phyloP scores from a whole-genome alignment of 1,140 invertebrate species.

The Drosophila aff. region DNA sequence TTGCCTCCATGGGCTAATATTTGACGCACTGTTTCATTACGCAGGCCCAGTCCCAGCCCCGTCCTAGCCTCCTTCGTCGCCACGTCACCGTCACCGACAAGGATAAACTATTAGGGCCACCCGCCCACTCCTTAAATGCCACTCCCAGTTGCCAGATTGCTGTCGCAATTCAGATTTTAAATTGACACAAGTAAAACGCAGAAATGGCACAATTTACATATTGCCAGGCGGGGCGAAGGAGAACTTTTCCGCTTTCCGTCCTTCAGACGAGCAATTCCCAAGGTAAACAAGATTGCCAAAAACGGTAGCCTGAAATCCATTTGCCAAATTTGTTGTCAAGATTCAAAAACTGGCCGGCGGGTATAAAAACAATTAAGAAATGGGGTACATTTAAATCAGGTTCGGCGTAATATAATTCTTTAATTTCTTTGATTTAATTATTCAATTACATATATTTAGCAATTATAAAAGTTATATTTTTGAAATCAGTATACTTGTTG shows the following conservation, averaged over 20 bases:
- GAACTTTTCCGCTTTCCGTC: slow-evolving; percentile 19
- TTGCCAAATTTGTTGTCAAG: slow-evolving; percentile 69
- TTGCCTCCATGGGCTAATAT: slow-evolving; percentile 39
- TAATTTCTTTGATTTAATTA: neutral
- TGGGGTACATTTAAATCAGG: neutral
- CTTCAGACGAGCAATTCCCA: slow-evolving; percentile 29
- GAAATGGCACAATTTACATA: slow-evolving; percentile 50
- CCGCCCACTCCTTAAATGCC: slow-evolving; percentile 20
- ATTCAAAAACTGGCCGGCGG: slow-evolving; percentile 22
- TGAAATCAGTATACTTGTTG: neutral
- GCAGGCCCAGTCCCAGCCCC: slow-evolving; percentile 3
- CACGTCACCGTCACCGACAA: slow-evolving; percentile 22
- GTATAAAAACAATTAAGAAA: slow-evolving; percentile 19
- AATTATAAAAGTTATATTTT: neutral
- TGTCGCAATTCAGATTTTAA: slow-evolving; percentile 71
- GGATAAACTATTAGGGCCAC: slow-evolving; percentile 35
- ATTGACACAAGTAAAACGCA: slow-evolving; percentile 66
- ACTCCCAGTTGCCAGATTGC: slow-evolving; percentile 35
- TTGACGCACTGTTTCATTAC: slow-evolving; percentile 52
- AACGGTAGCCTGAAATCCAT: slow-evolving; percentile 64
- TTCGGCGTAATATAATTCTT: neutral
- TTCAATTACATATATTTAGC: neutral
- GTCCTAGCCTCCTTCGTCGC: neutral
- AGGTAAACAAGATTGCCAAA: slow-evolving; percentile 62
- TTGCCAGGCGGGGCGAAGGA: neutral